Base-by-base conservation (phyloP, 2,113 vertebrate genomes). In the Gyps fulvus region DNA sequence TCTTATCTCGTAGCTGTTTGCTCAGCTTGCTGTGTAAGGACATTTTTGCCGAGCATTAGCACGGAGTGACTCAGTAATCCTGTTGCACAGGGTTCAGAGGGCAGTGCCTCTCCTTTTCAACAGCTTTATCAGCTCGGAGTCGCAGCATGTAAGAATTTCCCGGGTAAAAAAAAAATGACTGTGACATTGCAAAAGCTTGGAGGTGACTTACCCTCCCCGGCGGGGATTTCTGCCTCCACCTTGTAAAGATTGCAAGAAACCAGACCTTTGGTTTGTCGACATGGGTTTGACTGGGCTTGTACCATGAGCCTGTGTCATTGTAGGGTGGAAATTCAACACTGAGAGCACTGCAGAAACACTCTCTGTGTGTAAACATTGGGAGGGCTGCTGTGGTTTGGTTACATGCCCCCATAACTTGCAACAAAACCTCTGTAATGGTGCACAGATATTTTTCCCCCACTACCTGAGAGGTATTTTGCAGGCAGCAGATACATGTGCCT, bases 51-150 rank as follows among this genome's bases (percentile, higher is more conserved):
- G 8, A 79, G 92, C 58, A 0, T 82, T 77, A 73, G 89, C 79
- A 15, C 29, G 1, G 66, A 13, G 74, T 94, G 94, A 90, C 63
- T 97, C 94, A 90, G 50, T 79, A 25, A 92, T 95, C 88, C 92
- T 63, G 85, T 90, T 81, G 55, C 83, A 7, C 76, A 1, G 79
- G 94, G 93, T 94, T 90, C 90, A 58, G 54, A 96, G 95, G 82
- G 83, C 92, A 62, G 86, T 65, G 88, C 92, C 88, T 67, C 94
- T 92, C 71, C 90, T 89, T 69, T n/a, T 15, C n/a, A 40, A 12
- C 16, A 22, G 49, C 84, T 80, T 83, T 88, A 65, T 83, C 57
- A 0, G 27, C 85, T 91, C 29, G 1, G 5, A 36, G 91, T 29
- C 2, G 7, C 16, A 3, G 73, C 38, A 5, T 42, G 63, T 26